phyloP scores from a whole-genome alignment of 2,797 vertebrate species.

The Myotis planiceps region DNA sequence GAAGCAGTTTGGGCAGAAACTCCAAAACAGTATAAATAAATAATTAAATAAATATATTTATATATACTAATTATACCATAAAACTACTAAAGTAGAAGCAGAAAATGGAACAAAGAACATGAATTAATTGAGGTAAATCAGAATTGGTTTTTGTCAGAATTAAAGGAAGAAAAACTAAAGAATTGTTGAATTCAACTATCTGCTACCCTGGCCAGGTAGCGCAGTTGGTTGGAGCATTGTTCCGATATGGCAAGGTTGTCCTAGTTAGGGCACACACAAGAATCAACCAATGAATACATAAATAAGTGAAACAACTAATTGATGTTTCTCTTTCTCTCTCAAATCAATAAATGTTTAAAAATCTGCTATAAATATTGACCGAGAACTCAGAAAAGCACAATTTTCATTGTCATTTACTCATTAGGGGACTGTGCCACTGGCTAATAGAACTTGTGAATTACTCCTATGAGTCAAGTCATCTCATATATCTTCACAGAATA shows the following conservation, averaged over 20 bases:
- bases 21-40: not conserved
- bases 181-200: no score
- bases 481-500: not conserved
- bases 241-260: no score
- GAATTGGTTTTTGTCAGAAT: slow-evolving; percentile 4
- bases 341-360: not conserved
- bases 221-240: no score
- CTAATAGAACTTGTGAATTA: not conserved
- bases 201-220: no score
- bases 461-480: not conserved
- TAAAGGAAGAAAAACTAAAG: slow-evolving; percentile 30
- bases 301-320: no score
- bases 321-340: no score
- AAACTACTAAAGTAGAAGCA: slow-evolving; percentile 20
- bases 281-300: no score
- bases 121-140: slow-evolving; percentile 17
- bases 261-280: no score
- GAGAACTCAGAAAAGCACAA: not conserved
- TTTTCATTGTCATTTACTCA: not conserved
- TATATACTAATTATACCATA: not conserved
- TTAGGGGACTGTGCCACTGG: not conserved
- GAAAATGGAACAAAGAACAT: slow-evolving; percentile 39
- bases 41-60: not conserved
- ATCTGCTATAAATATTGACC: slow-evolving; percentile 39
- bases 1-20: not conserved